Evolutionary conservation across 2,888 invertebrate species (phyloP), one percentile per base, ranked within the genome.

Genomic region (Oscheius sp.): DNA sequence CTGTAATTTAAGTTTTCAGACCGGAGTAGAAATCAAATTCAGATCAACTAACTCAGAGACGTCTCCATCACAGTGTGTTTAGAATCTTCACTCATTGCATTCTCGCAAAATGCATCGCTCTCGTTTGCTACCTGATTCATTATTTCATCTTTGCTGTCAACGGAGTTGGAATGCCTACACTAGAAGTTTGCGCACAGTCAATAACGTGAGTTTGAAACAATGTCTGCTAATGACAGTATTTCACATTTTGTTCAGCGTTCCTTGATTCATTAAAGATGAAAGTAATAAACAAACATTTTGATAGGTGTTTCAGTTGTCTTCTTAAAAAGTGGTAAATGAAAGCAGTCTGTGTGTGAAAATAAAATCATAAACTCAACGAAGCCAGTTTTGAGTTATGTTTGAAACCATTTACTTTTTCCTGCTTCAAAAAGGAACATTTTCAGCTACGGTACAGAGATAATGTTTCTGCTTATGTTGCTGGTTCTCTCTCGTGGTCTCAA

Each of bases 71-170:
- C 50, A 76, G 74, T 70, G 79, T 76, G 5, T 80, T 70, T 65
- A 76, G 76, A 57, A 65, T 80, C 73, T 80, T 71, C 47, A 62
- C 75, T 1, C 77, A 80, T 21, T 74, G 79, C 9, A 68, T 79
- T 10, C 57, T 58, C 5, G 53, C 76, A 50, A 76, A 80, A 68
- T 70, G 73, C 33, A 13, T 73, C 10, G 80, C 76, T 48, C 73
- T 80, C 58, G 63, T 50, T 9, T 74, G 79, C 11, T 3, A 74
- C 29, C 66, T 77, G 4, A 59, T 94, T 58, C 93, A 93, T 9
- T 94, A 93, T 86, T 92, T 94, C n/a, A 92, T 93, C 75, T 95
- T 94, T 88, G 95, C 94, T 0, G 90, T 93, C 0, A 93, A 93
- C 78, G 96, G 96, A 0, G 84, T 92, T 1, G 93, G 93, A 0